phyloP scores from a whole-genome alignment of 2,797 vertebrate genomes.

The Phataginus tricuspis region DNA sequence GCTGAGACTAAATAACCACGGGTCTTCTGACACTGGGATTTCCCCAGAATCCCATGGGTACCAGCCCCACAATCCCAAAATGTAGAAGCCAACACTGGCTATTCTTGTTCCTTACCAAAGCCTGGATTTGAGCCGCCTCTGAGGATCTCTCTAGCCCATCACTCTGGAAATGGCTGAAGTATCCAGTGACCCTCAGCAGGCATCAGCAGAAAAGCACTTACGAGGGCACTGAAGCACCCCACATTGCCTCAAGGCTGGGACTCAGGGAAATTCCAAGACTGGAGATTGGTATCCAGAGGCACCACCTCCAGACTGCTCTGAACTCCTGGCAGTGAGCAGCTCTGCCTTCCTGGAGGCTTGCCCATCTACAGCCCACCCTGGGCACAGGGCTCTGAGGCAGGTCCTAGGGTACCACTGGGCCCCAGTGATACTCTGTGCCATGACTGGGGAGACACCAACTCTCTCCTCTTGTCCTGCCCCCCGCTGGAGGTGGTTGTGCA shows the following conservation, averaged over 20 bases:
- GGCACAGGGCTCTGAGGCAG: not conserved
- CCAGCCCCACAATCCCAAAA: not conserved
- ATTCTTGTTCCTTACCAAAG: not conserved
- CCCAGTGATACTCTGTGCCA: not conserved
- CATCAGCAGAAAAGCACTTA: not conserved
- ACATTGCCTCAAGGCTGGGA: not conserved
- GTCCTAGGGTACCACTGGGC: not conserved
- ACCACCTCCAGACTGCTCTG: not conserved
- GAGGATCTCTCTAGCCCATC: not conserved
- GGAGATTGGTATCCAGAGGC: not conserved
- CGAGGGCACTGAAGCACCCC: not conserved
- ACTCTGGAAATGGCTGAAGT: not conserved
- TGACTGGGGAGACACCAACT: not conserved
- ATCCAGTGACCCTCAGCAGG: too few species aligned
- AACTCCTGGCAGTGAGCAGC: not conserved
- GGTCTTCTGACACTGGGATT: not conserved
- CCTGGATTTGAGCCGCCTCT: not conserved
- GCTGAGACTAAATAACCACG: not conserved
- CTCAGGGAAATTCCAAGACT: not conserved
- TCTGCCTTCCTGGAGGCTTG: not conserved
- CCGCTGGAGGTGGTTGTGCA: not conserved
- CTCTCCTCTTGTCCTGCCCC: too few species aligned
- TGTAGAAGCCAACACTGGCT: not conserved
- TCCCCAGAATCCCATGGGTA: not conserved
- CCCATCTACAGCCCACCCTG: not conserved